A percentile compares a stretch with the other conserved stretches of the same genome.
Evolutionary conservation across 2,888 invertebrate species (phyloP).

Genomic region (Thereva nobilitata): DNA sequence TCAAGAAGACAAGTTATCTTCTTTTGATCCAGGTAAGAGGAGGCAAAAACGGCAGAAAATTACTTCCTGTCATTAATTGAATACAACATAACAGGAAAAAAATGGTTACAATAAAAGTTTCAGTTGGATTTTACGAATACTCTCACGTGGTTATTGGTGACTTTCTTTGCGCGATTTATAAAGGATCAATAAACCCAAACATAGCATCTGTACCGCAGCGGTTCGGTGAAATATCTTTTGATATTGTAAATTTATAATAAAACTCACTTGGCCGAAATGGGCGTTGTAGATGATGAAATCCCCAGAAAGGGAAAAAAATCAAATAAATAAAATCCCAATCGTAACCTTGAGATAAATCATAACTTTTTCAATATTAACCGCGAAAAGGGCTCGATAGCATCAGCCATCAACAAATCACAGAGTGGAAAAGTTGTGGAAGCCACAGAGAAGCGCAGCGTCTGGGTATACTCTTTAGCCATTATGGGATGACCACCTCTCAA

Average conservation of each 20-base stretch:
- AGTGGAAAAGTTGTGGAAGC: constrained; percentile 17
- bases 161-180: constrained; percentile 13
- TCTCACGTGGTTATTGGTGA: constrained; percentile 28
- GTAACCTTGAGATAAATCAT: constrained; percentile 26
- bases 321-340: constrained; percentile 8
- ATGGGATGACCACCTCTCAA: constrained; percentile 18
- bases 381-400: constrained; percentile 16
- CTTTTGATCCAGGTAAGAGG: constrained; percentile 22
- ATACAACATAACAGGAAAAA: constrained; percentile 36
- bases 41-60: constrained; percentile 22
- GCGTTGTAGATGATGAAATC: background rate
- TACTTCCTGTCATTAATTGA: constrained; percentile 41
- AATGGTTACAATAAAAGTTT: background rate
- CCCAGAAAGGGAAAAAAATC: constrained; percentile 3
- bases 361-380: constrained; percentile 27
- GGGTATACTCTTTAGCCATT: constrained; percentile 10
- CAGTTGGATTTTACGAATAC: background rate
- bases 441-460: constrained; percentile 11
- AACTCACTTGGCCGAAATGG: background rate
- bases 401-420: constrained; percentile 25
- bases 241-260: background rate
- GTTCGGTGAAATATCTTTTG: background rate
- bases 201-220: no score
- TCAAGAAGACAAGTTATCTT: constrained; percentile 19
- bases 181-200: constrained; percentile 2